Conservation (phyloP, 2,113 vertebrate genomes). For the Bettongia penicillata region DNA sequence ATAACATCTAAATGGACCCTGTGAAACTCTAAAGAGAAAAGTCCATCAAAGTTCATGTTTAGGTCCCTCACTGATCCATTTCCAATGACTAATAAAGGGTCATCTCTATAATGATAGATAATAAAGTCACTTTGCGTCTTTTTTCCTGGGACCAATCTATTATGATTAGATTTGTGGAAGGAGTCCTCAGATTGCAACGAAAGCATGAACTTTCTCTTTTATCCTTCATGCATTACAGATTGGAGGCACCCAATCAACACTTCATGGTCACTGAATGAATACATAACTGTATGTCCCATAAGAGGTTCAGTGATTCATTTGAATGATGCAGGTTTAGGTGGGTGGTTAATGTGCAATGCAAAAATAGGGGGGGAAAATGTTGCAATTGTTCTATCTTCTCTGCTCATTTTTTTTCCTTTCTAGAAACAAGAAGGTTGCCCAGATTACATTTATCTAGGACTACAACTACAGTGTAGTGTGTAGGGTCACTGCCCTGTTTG, state of each 20-base stretch:
- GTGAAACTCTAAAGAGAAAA: not conserved
- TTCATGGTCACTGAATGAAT: not conserved
- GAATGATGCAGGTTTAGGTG: not conserved
- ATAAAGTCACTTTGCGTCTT: not conserved
- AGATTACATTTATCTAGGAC: not conserved
- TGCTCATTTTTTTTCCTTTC: not conserved
- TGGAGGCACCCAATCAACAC: not conserved
- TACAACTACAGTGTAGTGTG: not conserved
- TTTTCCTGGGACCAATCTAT: not conserved
- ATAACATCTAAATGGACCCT: not conserved
- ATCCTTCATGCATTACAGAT: not conserved
- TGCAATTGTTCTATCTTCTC: not conserved
- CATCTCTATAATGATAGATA: not conserved
- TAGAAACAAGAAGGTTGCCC: not conserved
- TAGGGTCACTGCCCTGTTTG: not conserved
- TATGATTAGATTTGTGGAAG: not conserved
- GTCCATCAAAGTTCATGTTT: not conserved
- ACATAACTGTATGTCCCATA: not conserved
- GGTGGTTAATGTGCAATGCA: not conserved
- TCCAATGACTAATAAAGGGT: not conserved
- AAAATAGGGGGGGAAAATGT: not conserved
- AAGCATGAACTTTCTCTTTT: not conserved
- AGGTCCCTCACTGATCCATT: not conserved
- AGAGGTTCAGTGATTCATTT: not conserved
- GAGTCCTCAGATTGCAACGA: not conserved